Conservation (phyloP, 2,888 invertebrate genomes). For the Idaea aversata region DNA sequence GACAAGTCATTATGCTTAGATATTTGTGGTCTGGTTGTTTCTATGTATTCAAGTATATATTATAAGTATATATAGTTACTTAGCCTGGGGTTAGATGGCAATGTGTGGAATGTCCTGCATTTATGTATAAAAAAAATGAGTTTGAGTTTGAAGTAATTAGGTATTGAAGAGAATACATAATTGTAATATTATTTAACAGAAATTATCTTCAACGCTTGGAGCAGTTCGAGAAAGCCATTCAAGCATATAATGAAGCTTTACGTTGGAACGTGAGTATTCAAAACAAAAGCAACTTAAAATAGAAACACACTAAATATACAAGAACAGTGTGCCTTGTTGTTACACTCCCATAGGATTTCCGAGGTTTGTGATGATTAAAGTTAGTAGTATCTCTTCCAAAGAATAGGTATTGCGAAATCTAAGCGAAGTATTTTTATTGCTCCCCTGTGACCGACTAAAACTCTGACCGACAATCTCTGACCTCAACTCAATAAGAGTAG, state of each 20-base stretch:
- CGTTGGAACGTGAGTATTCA: slow-evolving; percentile 67
- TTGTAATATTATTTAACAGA: slow-evolving; percentile 42
- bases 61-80: too few relatives aligned
- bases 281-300: too few relatives aligned
- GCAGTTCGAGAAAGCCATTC: slow-evolving; percentile 68
- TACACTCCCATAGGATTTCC: not conserved
- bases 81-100: too few relatives aligned
- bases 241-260: slow-evolving; percentile 69
- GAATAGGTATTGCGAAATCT: not conserved
- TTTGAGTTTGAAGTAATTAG: too few relatives aligned
- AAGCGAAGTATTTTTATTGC: slow-evolving; percentile 5
- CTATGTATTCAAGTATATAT: too few relatives aligned
- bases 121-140: too few relatives aligned
- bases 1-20: too few relatives aligned
- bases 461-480: not conserved
- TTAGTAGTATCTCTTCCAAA: not conserved
- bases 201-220: slow-evolving; percentile 72
- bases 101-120: too few relatives aligned
- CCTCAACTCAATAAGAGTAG: not conserved
- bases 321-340: not conserved
- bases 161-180: slow-evolving; percentile 9
- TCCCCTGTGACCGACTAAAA: slow-evolving; percentile 2
- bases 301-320: not conserved
- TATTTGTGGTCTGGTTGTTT: too few relatives aligned
- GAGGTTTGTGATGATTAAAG: not conserved